phyloP scores from a whole-genome alignment of 2,888 invertebrate genomes.

The Drosophila vallismaia region DNA sequence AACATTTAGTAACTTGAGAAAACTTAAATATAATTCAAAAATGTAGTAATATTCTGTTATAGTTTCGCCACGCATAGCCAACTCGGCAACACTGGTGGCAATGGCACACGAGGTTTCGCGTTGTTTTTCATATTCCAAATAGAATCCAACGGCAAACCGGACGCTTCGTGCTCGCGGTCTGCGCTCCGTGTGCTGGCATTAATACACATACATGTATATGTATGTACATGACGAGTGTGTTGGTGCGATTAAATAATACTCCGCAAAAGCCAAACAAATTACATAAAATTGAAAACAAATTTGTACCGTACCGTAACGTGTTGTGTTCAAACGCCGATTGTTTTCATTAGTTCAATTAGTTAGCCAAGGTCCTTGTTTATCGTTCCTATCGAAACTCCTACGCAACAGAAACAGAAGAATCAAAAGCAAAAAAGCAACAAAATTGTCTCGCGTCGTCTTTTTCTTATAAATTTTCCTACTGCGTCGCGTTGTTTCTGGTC shows the following conservation, averaged over 20 bases:
- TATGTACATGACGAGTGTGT: slow-evolving; percentile 20
- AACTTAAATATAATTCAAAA: too few relatives aligned
- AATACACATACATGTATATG: slow-evolving; percentile 25
- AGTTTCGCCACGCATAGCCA: too few relatives aligned
- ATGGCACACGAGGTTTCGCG: too few relatives aligned
- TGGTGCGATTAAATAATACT: slow-evolving; percentile 76
- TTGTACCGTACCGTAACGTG: slow-evolving; percentile 29
- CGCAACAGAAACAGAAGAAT: not conserved
- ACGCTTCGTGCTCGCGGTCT: too few relatives aligned
- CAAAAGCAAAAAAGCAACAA: slow-evolving; percentile 14
- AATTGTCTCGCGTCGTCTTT: slow-evolving; percentile 26
- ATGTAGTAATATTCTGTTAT: too few relatives aligned
- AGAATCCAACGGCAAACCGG: too few relatives aligned
- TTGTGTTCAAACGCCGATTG: slow-evolving; percentile 46
- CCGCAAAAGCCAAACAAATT: slow-evolving; percentile 75
- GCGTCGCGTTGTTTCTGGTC: slow-evolving; percentile 35
- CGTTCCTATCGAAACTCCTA: slow-evolving; percentile 17
- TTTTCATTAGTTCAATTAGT: slow-evolving; percentile 51
- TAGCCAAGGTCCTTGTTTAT: slow-evolving; percentile 6
- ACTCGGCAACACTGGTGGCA: too few relatives aligned
- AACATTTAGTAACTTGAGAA: too few relatives aligned
- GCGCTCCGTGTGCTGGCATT: not conserved
- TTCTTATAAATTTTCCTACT: slow-evolving; percentile 34
- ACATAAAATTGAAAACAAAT: slow-evolving; percentile 58
- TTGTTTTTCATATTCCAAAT: too few relatives aligned